A percentile compares a stretch with the other conserved stretches of the same genome.
Conservation (phyloP, 2,113 vertebrate species). For the Anhinga rufa region DNA sequence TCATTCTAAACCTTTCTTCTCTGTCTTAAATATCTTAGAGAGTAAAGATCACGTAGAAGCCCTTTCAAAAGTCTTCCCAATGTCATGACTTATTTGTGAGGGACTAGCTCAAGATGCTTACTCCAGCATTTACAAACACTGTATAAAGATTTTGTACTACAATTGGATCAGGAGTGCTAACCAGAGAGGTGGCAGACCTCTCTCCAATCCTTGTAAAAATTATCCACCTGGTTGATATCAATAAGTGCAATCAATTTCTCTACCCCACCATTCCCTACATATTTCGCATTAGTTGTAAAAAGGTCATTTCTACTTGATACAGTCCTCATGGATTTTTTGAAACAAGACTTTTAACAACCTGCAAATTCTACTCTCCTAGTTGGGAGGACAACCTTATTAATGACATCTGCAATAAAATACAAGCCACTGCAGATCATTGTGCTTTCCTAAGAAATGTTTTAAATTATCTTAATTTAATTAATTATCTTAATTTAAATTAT, state of each 20-base stretch:
- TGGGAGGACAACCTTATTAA: background rate
- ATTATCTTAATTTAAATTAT: background rate
- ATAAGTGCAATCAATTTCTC: background rate
- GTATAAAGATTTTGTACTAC: background rate
- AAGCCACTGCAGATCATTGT: background rate
- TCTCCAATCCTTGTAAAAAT: background rate
- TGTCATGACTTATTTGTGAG: background rate
- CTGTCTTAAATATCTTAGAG: background rate
- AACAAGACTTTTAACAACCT: background rate
- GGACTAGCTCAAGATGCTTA: background rate
- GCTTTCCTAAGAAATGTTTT: background rate
- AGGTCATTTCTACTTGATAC: background rate
- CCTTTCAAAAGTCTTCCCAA: background rate
- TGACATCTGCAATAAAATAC: background rate
- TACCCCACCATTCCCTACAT: background rate
- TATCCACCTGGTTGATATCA: background rate
- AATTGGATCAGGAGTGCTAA: background rate
- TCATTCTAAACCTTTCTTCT: background rate
- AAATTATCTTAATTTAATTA: background rate
- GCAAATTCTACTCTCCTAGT: background rate
- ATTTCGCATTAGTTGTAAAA: background rate
- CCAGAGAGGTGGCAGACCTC: background rate
- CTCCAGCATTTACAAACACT: background rate
- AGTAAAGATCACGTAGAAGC: background rate
- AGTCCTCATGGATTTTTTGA: background rate